Percentiles rank a stretch among this genome's conserved stretches.
These are phyloP conservation scores for Drosophila nasuta DNA, from an alignment of 1,140 invertebrate genomes.

Conservation along the genomic window DNA sequence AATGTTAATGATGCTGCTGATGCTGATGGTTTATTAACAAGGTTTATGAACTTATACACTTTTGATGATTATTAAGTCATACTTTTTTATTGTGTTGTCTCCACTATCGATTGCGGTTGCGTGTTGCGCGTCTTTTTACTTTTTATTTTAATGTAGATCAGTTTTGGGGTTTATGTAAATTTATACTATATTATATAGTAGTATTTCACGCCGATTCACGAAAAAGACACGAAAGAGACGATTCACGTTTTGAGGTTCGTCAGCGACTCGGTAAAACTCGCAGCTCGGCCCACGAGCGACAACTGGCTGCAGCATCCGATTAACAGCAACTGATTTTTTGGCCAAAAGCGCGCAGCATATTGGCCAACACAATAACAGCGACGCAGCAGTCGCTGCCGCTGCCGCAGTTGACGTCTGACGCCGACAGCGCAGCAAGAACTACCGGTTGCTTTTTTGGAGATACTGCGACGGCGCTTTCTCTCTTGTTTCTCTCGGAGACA, in stretches of 20 bases:
- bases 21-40: conserved; percentile 24
- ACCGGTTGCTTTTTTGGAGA: conserved; percentile 65
- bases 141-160: conserved; percentile 7
- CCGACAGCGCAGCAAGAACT: conserved; percentile 57
- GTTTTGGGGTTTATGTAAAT: conserved; percentile 1
- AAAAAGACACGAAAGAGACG: neutral
- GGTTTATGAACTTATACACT: conserved; percentile 13
- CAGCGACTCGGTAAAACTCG: conserved; percentile 26
- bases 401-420: conserved; percentile 12
- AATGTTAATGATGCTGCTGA: conserved; percentile 9
- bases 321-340: conserved; percentile 69
- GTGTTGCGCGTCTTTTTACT: conserved; percentile 2
- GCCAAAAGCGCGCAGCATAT: conserved; percentile 48
- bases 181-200: neutral
- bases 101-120: neutral
- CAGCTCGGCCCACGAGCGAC: conserved; percentile 36
- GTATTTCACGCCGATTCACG: conserved; percentile 14
- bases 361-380: conserved; percentile 58
- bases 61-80: conserved; percentile 5
- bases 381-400: conserved; percentile 57
- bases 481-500: neutral
- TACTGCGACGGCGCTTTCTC: conserved; percentile 49
- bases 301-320: conserved; percentile 74
- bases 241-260: conserved; percentile 21
- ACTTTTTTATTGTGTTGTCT: neutral